phyloP scores from a whole-genome alignment of 2,888 invertebrate genomes.

The Athetis lepigone region DNA sequence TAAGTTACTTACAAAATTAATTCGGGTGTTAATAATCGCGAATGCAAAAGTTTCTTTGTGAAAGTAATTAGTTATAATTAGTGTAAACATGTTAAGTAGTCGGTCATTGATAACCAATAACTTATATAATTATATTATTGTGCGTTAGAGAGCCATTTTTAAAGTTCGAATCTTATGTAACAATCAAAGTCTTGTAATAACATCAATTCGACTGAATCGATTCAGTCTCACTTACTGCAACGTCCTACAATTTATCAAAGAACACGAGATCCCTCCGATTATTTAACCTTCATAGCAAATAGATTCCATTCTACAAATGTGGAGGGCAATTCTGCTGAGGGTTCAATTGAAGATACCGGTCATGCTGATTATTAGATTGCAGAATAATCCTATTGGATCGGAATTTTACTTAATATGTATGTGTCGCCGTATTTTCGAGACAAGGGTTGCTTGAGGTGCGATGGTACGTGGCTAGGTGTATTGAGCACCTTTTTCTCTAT shows the following conservation, averaged over 20 bases:
- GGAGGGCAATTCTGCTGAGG: slow-evolving; percentile 36
- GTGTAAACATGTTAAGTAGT: too few relatives aligned
- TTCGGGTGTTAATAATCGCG: too few relatives aligned
- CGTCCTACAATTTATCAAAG: slow-evolving; percentile 23
- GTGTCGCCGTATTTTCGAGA: slow-evolving; percentile 43
- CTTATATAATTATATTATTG: too few relatives aligned
- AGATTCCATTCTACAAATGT: slow-evolving; percentile 53
- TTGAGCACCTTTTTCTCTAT: slow-evolving; percentile 14
- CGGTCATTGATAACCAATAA: too few relatives aligned
- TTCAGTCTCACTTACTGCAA: slow-evolving; percentile 9
- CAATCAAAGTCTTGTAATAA: slow-evolving; percentile 9
- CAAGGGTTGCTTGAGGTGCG: slow-evolving; percentile 41
- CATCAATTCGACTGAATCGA: slow-evolving; percentile 12
- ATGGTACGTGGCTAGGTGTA: slow-evolving; percentile 30
- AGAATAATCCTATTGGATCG: slow-evolving; percentile 33
- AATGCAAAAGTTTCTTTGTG: too few relatives aligned
- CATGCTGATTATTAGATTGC: slow-evolving; percentile 57
- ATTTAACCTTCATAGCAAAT: slow-evolving; percentile 51
- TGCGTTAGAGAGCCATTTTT: too few relatives aligned
- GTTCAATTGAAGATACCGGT: slow-evolving; percentile 47
- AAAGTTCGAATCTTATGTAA: too few relatives aligned
- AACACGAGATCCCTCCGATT: slow-evolving; percentile 38
- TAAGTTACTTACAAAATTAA: too few relatives aligned
- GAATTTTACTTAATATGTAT: slow-evolving; percentile 57
- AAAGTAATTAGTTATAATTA: too few relatives aligned